A percentile compares a stretch with the other conserved stretches of the same genome.
phyloP scores from a whole-genome alignment of 2,797 vertebrate species.

The Sebastiscus tertius region DNA sequence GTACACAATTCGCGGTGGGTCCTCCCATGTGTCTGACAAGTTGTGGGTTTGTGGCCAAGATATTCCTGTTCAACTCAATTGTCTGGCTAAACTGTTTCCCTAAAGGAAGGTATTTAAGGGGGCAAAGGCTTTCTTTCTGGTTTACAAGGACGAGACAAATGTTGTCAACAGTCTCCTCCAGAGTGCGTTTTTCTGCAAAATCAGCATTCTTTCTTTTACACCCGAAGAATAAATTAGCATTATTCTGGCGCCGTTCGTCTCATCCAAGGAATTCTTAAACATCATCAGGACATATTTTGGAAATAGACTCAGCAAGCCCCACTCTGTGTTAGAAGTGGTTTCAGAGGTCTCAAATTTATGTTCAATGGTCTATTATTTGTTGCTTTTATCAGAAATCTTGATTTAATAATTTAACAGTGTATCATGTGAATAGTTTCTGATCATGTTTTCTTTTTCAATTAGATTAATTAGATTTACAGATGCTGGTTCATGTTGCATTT shows the following conservation, averaged over 20 bases:
- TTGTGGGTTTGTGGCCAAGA: constrained; percentile 57
- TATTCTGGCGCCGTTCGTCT: not conserved
- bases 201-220: constrained; percentile 10
- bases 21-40: constrained; percentile 33
- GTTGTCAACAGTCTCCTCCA: constrained; percentile 31
- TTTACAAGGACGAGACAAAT: constrained; percentile 28
- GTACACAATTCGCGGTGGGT: constrained; percentile 63
- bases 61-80: constrained; percentile 22
- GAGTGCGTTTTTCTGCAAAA: constrained; percentile 12
- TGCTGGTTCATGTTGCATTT: not conserved
- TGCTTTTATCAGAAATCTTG: not conserved
- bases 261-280: not conserved
- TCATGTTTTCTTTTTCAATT: not conserved
- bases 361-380: not conserved
- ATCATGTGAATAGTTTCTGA: not conserved
- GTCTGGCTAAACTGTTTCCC: constrained; percentile 50
- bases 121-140: constrained; percentile 19
- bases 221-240: not conserved
- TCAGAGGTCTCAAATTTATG: not conserved
- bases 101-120: constrained; percentile 21
- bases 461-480: not conserved
- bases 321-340: not conserved
- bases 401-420: not conserved
- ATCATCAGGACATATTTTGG: not conserved
- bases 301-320: not conserved